Base-by-base conservation (phyloP, 2,113 vertebrate species). In the Dasyornis broadbenti region DNA sequence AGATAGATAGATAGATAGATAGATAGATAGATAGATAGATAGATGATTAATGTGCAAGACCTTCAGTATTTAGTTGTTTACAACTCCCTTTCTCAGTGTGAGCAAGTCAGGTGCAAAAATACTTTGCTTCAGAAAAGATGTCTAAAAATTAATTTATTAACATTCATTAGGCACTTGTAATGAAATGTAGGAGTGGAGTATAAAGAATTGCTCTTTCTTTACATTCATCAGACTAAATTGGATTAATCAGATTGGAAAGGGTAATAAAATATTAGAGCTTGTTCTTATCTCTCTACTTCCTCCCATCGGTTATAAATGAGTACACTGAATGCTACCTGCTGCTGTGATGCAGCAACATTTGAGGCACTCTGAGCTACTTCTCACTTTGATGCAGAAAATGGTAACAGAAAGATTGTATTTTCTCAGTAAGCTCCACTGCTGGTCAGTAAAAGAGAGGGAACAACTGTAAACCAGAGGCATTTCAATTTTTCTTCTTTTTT, bases 131-230 rank as follows among this genome's bases (percentile, higher is more conserved):
- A 81, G 68, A 90, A 94, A 75, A 86, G 47, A 14, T 78, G 53
- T 56, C 80, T 84, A 82, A 84, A 85, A 92, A 94, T 89, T 89
- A 89, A 80, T 81, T 93, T 64, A 88, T 92, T 94, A 90, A 71
- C 53, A 45, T 89, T 75, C 44, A 71, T 96, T 92, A 96, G 49
- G 31, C 4, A 13, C 31, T 90, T 5, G 0, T 73, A 93, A 95
- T 76, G 68, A 92, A 92, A 83, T 78, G 49, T 49, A 72, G 89
- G 49, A 86, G 52, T 24, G 21, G 44, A 71, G 31, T 78, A 82
- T 68, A 90, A 93, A 81, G 47, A 88, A 68, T 39, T n/a, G 5
- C 17, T 93, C 31, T 80, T 93, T 86, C 77, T 89, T 92, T 87
- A 39, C 45, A 53, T 92, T 91, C 86, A 63, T 85, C 61, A 86